These are phyloP conservation scores for Podarcis cretensis DNA, from an alignment of 2,113 vertebrate genomes.

Conservation along the genomic window DNA sequence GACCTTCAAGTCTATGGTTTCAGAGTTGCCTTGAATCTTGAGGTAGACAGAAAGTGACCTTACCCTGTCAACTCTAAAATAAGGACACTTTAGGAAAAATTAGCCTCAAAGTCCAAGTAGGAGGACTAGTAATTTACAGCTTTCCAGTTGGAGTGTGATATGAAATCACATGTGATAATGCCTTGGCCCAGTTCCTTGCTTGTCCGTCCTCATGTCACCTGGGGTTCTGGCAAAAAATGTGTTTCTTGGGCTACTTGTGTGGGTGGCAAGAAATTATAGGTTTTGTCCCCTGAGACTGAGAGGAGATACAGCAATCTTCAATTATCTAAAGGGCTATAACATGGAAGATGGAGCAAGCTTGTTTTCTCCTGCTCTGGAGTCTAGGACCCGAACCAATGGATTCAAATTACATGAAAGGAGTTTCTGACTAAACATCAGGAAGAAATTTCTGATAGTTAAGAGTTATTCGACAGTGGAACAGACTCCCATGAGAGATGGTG, in stretches of 20 bases:
- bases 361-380: too few species aligned
- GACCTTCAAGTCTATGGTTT: background rate
- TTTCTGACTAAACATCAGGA: too few species aligned
- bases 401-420: too few species aligned
- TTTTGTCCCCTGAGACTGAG: too few species aligned
- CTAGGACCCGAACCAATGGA: too few species aligned
- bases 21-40: background rate
- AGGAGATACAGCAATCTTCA: too few species aligned
- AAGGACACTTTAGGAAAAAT: background rate
- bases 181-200: background rate
- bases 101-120: slow-evolving; percentile 13
- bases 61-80: slow-evolving; percentile 4
- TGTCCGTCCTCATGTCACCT: background rate
- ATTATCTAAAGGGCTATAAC: too few species aligned
- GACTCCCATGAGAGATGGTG: too few species aligned
- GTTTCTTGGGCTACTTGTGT: background rate
- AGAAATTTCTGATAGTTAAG: too few species aligned
- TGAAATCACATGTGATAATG: background rate
- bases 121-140: slow-evolving; percentile 18
- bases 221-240: too few species aligned
- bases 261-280: background rate
- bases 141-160: slow-evolving; percentile 11
- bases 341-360: too few species aligned
- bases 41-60: background rate
- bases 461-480: too few species aligned